Percentiles rank a stretch among this genome's conserved stretches.
These are phyloP conservation scores for Ganaspis sp. DNA, from an alignment of 1,140 invertebrate species.

Conservation along the genomic window DNA sequence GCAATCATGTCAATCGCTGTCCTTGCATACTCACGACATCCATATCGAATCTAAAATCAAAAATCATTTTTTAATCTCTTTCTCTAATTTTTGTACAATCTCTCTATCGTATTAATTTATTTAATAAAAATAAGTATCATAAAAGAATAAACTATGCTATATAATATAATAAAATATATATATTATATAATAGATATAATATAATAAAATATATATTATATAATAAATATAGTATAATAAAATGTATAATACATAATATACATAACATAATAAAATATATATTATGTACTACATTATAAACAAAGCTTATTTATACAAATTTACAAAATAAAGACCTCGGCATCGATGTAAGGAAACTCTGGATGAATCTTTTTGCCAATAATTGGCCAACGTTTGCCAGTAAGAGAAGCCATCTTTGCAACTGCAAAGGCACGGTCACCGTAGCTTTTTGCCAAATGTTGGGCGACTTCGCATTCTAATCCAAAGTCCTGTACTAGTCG, in stretches of 20 bases:
- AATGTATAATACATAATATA: too few species aligned
- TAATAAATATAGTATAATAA: too few species aligned
- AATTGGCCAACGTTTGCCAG: constrained; percentile 97
- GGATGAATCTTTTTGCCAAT: constrained; percentile 97
- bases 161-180: too few species aligned
- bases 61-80: neutral
- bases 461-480: constrained; percentile 93
- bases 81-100: too few species aligned
- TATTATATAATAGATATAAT: too few species aligned
- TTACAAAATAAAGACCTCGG: constrained; percentile 87
- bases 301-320: too few species aligned
- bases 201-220: too few species aligned
- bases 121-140: neutral
- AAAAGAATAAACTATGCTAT: too few species aligned
- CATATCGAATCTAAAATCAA: constrained; percentile 85
- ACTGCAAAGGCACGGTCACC: constrained; percentile 98
- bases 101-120: too few species aligned
- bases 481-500: constrained; percentile 95
- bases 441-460: constrained; percentile 97
- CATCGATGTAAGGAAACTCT: constrained; percentile 99
- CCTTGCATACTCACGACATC: constrained; percentile 96
- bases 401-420: constrained; percentile 95
- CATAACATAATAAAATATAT: too few species aligned
- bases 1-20: constrained; percentile 98
- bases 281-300: too few species aligned